phyloP scores from a whole-genome alignment of 2,888 invertebrate species.

The Nymphalis polychloros region DNA sequence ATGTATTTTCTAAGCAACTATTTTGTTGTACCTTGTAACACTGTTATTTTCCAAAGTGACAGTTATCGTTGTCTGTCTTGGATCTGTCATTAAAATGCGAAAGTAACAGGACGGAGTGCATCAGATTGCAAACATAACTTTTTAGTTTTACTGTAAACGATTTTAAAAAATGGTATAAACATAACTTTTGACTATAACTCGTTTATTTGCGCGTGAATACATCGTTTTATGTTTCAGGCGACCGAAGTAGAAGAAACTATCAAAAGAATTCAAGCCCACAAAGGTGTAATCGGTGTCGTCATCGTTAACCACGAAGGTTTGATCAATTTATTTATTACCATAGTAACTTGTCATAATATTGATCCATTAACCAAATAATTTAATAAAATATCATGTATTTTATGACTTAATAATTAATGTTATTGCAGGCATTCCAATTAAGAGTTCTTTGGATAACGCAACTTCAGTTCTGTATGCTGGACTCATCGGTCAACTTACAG shows the following conservation, averaged over 20 bases:
- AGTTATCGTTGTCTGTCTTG: not conserved
- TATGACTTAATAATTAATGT: conserved; percentile 11
- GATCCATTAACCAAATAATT: not conserved
- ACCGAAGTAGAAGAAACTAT: conserved; percentile 98
- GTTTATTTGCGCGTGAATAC: conserved; percentile 1
- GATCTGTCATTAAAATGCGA: not conserved
- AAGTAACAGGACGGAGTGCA: not conserved
- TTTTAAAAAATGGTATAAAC: conserved; percentile 1
- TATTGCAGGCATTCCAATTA: conserved; percentile 90
- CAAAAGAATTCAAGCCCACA: conserved; percentile 97
- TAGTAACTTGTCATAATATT: conserved; percentile 43
- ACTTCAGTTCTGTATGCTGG: conserved; percentile 97
- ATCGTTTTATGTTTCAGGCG: conserved; percentile 71
- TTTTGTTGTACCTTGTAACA: not conserved
- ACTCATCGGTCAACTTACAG: conserved; percentile 93
- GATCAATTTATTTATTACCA: conserved; percentile 58
- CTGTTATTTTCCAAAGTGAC: not conserved
- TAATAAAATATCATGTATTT: not conserved
- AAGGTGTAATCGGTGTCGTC: conserved; percentile 98
- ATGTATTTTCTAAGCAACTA: too few relatives aligned
- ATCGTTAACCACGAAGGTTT: conserved; percentile 98
- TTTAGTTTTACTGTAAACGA: not conserved
- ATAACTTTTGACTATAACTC: not conserved
- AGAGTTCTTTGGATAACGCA: conserved; percentile 96
- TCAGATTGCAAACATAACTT: not conserved